These are phyloP conservation scores for Tretioscincus oriximinensis DNA, from an alignment of 2,113 vertebrate genomes.

Conservation along the genomic window DNA sequence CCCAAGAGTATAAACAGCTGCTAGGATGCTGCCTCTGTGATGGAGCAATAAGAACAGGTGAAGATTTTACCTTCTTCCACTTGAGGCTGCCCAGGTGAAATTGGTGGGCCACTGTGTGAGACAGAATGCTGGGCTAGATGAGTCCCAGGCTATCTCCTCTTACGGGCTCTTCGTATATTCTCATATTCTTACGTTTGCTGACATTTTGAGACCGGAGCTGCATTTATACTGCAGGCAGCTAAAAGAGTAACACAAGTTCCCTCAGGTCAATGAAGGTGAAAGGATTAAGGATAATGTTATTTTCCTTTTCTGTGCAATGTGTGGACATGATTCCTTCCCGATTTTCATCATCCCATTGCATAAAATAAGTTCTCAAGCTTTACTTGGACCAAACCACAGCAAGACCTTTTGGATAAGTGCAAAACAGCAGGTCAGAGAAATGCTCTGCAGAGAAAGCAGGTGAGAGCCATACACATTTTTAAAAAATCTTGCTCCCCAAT, in stretches of 20 bases:
- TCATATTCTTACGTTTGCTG: neutral
- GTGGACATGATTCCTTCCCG: neutral
- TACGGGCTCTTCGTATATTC: no score
- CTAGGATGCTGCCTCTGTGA: neutral
- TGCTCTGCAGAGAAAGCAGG: neutral
- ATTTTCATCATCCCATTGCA: neutral
- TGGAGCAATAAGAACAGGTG: neutral
- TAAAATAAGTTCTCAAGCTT: neutral
- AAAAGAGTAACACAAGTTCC: neutral
- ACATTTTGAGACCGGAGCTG: neutral
- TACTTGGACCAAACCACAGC: neutral
- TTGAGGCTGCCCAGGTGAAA: no score
- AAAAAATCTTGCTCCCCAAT: neutral
- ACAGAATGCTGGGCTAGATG: no score
- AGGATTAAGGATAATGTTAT: no score
- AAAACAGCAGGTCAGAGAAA: neutral
- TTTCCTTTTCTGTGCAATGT: no score
- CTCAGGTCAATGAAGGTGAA: no score
- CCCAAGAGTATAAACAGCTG: no score
- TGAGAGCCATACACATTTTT: neutral
- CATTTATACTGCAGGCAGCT: neutral
- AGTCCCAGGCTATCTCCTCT: no score
- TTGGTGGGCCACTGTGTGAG: no score
- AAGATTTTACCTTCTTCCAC: no score
- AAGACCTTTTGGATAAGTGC: no score